Percentiles rank a stretch among this genome's conserved stretches.
These are phyloP conservation scores for Adelognathus sp. DNA, from an alignment of 2,888 invertebrate species.

Conservation along the genomic window DNA sequence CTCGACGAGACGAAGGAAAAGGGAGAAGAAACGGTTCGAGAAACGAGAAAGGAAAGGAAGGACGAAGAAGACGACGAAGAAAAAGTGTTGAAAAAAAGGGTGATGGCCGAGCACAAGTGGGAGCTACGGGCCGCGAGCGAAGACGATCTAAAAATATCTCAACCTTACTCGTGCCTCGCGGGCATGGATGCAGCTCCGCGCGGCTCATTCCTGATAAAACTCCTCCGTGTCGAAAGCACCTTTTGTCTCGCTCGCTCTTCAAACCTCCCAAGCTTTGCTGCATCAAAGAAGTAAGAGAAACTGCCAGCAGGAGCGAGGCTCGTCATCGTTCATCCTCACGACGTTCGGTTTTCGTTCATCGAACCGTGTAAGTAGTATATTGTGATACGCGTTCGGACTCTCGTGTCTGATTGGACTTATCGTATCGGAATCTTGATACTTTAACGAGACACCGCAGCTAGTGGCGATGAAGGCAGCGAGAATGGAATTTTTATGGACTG, in stretches of 20 bases:
- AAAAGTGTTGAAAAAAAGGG: slow-evolving; percentile 4
- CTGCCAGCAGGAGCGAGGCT: not conserved
- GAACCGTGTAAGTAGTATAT: slow-evolving; percentile 25
- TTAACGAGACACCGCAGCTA: not conserved
- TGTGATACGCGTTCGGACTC: slow-evolving; percentile 10
- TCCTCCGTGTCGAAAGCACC: slow-evolving; percentile 35
- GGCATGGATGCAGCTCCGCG: slow-evolving; percentile 46
- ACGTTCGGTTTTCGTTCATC: slow-evolving; percentile 22
- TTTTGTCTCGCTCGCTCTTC: slow-evolving; percentile 23
- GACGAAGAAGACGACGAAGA: not conserved
- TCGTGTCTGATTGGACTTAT: slow-evolving; percentile 21
- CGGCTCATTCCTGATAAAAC: slow-evolving; percentile 48
- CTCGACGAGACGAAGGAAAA: not conserved
- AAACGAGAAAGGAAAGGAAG: slow-evolving; percentile 21
- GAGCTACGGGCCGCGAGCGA: slow-evolving; percentile 17
- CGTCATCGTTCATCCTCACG: slow-evolving; percentile 32
- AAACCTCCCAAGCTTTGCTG: not conserved
- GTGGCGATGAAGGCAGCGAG: not conserved
- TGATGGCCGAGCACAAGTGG: slow-evolving; percentile 32
- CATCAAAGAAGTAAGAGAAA: not conserved
- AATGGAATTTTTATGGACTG: not conserved
- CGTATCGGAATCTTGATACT: slow-evolving; percentile 25
- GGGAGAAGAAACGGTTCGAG: slow-evolving; percentile 8
- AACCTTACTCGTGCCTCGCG: slow-evolving; percentile 49
- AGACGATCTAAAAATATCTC: slow-evolving; percentile 60